A percentile compares a stretch with the other conserved stretches of the same genome.
phyloP scores from a whole-genome alignment of 2,113 vertebrate species.

The Tretioscincus oriximinensis region DNA sequence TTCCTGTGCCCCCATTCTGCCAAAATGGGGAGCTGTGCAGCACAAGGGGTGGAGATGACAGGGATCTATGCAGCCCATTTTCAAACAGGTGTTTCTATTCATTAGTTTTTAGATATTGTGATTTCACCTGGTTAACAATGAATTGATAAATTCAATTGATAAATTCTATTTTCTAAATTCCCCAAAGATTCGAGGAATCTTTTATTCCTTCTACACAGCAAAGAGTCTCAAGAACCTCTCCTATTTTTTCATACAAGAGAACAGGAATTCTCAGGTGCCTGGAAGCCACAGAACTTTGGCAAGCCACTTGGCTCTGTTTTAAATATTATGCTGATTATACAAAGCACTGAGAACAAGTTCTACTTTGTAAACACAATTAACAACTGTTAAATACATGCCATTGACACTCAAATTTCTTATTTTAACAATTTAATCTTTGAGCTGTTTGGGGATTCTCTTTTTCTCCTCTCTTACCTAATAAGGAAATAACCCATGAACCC shows the following conservation, averaged over 20 bases:
- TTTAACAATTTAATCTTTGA: constrained; percentile 47
- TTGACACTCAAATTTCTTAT: constrained; percentile 45
- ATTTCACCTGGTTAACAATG: background rate
- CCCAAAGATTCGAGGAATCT: background rate
- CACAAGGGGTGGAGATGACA: too few species aligned
- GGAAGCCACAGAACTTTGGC: constrained; percentile 61
- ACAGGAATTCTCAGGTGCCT: constrained; percentile 42
- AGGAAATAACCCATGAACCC: constrained; percentile 1
- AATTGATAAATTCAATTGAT: too few species aligned
- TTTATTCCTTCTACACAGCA: background rate
- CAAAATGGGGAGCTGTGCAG: too few species aligned
- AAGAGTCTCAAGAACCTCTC: constrained; percentile 42
- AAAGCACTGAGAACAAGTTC: constrained; percentile 62
- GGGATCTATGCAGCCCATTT: too few species aligned
- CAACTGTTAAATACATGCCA: constrained; percentile 52
- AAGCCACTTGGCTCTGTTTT: constrained; percentile 58
- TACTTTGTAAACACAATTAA: constrained; percentile 65
- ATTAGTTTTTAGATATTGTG: background rate
- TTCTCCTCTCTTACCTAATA: constrained; percentile 29
- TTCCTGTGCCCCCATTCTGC: too few species aligned
- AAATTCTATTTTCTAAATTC: background rate
- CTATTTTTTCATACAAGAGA: background rate
- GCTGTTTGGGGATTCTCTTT: background rate
- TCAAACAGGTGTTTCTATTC: background rate
- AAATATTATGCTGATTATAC: constrained; percentile 63